Base-by-base conservation (phyloP, 2,113 vertebrate species). In the Sula dactylatra region DNA sequence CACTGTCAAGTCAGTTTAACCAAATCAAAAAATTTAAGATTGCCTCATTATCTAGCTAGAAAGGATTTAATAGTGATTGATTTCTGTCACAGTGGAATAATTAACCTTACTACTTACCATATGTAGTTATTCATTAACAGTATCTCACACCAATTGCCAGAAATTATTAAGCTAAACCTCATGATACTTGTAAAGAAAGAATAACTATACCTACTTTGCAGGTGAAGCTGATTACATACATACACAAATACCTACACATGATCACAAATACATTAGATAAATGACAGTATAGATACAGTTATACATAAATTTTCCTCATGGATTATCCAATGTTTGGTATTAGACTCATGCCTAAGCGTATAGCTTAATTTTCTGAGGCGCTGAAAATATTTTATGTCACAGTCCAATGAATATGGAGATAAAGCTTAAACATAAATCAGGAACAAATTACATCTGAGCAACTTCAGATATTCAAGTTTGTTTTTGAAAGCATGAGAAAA, bases 111-210 rank as follows among this genome's bases (percentile, higher is more conserved):
- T 49, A 84, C 65, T 91, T 95, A 87, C 61, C 88, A 89, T 92
- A 92, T 90, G 85, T 88, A 92, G 85, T 92, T 90, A 93, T 96
- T 95, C 50, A 86, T 97, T 95, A 94, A 71, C 45, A 95, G 26
- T 73, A 83, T 86, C 85, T 96, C 58, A 78, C 72, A 90, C 45
- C 45, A 81, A 72, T 88, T 95, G 71, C 42, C 42, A 96, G 82
- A 90, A 95, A 92, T 95, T 95, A 88, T 91, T 92, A 86, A 93
- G 13, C 25, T 80, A 92, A 96, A 55, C 32, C 93, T 94, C 95
- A 92, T 40, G 79, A 83, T 86, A 93, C 90, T 92, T 93, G 18
- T 64, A 90, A 92, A 86, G 82, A 93, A 96, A 58, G 38, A 54
- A 70, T 92, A 88, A 82, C 83, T 93, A 94, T 88, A n/a, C 67